These are phyloP conservation scores for Gymnopithys bicolor DNA, from an alignment of 2,797 vertebrate species.

Conservation along the genomic window DNA sequence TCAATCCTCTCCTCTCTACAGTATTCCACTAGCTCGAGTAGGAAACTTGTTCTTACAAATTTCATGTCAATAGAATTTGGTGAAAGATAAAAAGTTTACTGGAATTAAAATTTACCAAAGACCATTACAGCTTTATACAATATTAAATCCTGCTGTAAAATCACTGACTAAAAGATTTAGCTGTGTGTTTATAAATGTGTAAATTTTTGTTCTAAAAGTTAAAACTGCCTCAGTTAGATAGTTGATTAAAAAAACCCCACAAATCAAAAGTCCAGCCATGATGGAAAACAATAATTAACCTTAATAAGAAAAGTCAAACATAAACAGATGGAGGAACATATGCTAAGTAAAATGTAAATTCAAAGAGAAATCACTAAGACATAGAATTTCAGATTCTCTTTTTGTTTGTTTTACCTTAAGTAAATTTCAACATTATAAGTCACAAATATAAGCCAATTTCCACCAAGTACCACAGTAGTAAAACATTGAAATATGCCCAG, in stretches of 20 bases:
- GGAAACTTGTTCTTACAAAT: neutral
- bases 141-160: neutral
- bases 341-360: neutral
- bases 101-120: neutral
- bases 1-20: neutral
- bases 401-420: neutral
- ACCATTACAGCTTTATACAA: neutral
- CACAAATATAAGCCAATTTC: neutral
- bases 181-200: neutral
- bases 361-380: neutral
- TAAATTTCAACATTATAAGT: neutral
- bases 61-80: neutral
- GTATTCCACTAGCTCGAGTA: neutral
- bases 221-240: neutral
- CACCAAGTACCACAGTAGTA: neutral
- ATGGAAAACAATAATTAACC: constrained; percentile 14
- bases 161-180: neutral
- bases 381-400: neutral
- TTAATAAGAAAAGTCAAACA: constrained; percentile 11
- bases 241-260: neutral
- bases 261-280: neutral
- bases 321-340: constrained; percentile 23
- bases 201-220: neutral
- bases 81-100: neutral
- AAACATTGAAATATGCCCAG: neutral